Evolutionary conservation across 1,140 invertebrate genomes (phyloP).

Genomic region (Ridgeia piscesae): DNA sequence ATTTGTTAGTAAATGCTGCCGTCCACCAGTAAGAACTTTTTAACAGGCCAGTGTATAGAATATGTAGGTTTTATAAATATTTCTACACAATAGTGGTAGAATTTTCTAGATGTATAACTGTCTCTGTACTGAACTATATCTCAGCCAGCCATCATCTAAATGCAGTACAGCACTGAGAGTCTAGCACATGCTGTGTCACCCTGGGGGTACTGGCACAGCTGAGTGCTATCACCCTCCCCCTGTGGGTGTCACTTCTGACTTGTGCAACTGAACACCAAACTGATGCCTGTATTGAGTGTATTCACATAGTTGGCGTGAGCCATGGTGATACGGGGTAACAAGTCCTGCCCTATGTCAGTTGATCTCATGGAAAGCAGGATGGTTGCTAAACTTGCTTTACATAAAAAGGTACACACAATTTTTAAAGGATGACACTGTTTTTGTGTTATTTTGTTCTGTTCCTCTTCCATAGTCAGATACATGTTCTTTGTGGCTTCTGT

Average conservation of each 20-base stretch:
- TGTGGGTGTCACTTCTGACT: not conserved
- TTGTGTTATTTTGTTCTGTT: not conserved
- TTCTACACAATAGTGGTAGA: too few species aligned
- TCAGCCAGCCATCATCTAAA: not conserved
- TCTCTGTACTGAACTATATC: not conserved
- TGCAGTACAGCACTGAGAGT: not conserved
- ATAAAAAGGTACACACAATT: not conserved
- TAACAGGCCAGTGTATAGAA: too few species aligned
- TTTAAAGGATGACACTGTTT: not conserved
- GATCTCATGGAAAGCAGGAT: not conserved
- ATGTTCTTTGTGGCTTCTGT: not conserved
- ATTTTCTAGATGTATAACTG: too few species aligned
- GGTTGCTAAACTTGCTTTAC: not conserved
- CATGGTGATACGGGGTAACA: not conserved
- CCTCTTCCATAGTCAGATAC: not conserved
- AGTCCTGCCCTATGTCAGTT: not conserved
- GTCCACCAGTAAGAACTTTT: too few species aligned
- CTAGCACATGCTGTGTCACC: not conserved
- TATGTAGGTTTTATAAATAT: too few species aligned
- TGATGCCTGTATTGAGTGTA: not conserved
- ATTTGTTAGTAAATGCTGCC: too few species aligned
- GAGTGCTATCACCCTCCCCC: not conserved
- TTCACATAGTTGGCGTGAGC: not conserved
- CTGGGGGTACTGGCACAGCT: not conserved
- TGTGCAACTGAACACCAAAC: not conserved